Base-by-base conservation (phyloP, 2,797 vertebrate species). In the Clarias platycephalus region DNA sequence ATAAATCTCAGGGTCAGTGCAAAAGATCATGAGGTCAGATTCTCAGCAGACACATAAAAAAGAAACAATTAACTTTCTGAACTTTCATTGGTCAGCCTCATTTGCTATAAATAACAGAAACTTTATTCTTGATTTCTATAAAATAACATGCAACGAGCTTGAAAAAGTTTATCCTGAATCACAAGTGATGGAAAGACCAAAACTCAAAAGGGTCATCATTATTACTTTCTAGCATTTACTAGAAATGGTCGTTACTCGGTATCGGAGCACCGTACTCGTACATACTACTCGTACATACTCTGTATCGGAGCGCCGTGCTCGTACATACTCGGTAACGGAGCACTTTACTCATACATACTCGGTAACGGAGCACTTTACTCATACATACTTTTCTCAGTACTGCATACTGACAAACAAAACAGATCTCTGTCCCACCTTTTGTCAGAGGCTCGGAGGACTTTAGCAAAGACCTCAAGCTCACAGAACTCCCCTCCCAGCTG, bases 401-500 rank as follows among this genome's bases (percentile, higher is more conserved):
- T 1, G 34, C n/a, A 70, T 10, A 37, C 12, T 1, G 12, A 83
- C 49, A 78, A 78, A 71, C 26, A 86, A 75, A 68, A 18, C 16
- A 77, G 55, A 67, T 58, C 57, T 44, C 70, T 55, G 80, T 37
- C 77, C 66, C 37, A 80, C 98, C 98, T 97, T 97, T 99, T 99
- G 94, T 99, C 98, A 92, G 98, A 96, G 88, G 98, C 98, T 90
- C 98, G 94, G 87, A 99, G 95, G 82, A 99, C 98, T 95, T 99
- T 99, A 82, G 97, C 97, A 93, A 99, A 99, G 92, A 99, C 98
- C 94, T 99, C 98, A 93, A 99, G 94, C 91, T 99, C 98, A 93
- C 98, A 99, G 91, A 99, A 99, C 94, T 99, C 98, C 90, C 98
- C 98, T 86, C 98, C 98, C 90, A 99, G 95, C 92, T 99, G 98